Base-by-base conservation (phyloP, 2,113 vertebrate species). In the Sinosuthora webbiana region DNA sequence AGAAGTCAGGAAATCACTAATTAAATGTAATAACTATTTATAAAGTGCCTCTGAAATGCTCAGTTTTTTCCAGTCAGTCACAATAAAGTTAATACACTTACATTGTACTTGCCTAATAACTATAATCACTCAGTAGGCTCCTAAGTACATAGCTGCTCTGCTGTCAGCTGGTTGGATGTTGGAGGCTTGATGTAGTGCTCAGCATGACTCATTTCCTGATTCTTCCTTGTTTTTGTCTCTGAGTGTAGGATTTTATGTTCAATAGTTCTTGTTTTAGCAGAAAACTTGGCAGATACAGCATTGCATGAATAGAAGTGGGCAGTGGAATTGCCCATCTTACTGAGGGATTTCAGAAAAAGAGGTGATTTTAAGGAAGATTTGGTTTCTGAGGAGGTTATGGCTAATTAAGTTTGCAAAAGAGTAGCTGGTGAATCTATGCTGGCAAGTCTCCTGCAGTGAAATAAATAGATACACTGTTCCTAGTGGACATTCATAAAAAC, bases 121-220 rank as follows among this genome's bases (percentile, higher is more conserved):
- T 93, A 35, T 93, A 96, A 95, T 95, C 44, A 75, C 64, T 90
- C 10, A 10, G 10, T 70, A 82, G 71, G 56, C 37, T 94, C 60
- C 56, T 87, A 60, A 93, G 45, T 90, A 73, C 65, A 39, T 49
- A 71, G 77, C 49, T 92, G 55, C 53, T 94, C 49, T 91, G 44
- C 42, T 95, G 65, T 55, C 69, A 93, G 78, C 70, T 94, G 69
- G 14, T 42, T 93, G 84, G 37, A 76, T 87, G 37, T 59, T 87
- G 78, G 33, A 92, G 52, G 37, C 18, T 84, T 92, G 31, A 57
- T 87, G 87, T 77, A 63, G 50, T 83, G 44, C 45, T 67, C 67
- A 87, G 53, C 47, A n/a, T 95, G 90, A 94, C 55, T 96, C 85
- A 83, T 80, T 94, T 97, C 92, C 93, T 90, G 35, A n/a, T 73